Conservation (phyloP, 2,797 vertebrate genomes). For the Scleropages formosus region DNA sequence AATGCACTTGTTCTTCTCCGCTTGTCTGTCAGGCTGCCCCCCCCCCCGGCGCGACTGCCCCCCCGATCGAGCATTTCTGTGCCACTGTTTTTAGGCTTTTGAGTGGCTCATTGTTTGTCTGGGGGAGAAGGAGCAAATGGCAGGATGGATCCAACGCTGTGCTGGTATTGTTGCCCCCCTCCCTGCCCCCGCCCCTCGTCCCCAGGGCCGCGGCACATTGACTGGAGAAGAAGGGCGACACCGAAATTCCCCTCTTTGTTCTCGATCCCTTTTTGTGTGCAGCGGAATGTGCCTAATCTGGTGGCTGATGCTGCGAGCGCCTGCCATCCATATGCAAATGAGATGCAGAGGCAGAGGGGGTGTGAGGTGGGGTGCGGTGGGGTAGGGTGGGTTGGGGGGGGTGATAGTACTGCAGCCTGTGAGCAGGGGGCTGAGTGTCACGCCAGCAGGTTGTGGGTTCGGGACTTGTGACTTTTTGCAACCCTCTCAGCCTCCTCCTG, state of each 20-base stretch:
- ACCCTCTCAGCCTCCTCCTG: not conserved
- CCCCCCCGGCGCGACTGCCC: constrained; percentile 51
- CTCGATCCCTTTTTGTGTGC: constrained; percentile 90
- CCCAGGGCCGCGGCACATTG: constrained; percentile 75
- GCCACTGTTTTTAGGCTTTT: constrained; percentile 69
- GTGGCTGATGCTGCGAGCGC: constrained; percentile 70
- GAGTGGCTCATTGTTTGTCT: constrained; percentile 74
- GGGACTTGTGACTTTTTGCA: not conserved
- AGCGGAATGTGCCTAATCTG: constrained; percentile 95
- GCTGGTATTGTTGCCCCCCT: constrained; percentile 82
- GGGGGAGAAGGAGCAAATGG: constrained; percentile 80
- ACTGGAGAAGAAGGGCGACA: constrained; percentile 78
- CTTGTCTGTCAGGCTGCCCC: constrained; percentile 75
- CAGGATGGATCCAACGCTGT: constrained; percentile 89
- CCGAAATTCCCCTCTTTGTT: constrained; percentile 78
- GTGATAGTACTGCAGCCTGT: not conserved
- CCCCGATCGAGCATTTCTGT: constrained; percentile 5
- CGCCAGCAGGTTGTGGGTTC: not conserved
- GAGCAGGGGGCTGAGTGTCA: not conserved
- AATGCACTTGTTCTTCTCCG: constrained; percentile 85
- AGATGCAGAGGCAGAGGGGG: constrained; percentile 34
- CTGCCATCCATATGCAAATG: constrained; percentile 89
- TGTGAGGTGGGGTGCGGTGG: not conserved
- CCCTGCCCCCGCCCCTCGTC: constrained; percentile 58
- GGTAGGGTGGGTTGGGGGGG: not conserved